Base-by-base conservation (phyloP, 2,888 invertebrate genomes). In the Agrotis exclamationis region DNA sequence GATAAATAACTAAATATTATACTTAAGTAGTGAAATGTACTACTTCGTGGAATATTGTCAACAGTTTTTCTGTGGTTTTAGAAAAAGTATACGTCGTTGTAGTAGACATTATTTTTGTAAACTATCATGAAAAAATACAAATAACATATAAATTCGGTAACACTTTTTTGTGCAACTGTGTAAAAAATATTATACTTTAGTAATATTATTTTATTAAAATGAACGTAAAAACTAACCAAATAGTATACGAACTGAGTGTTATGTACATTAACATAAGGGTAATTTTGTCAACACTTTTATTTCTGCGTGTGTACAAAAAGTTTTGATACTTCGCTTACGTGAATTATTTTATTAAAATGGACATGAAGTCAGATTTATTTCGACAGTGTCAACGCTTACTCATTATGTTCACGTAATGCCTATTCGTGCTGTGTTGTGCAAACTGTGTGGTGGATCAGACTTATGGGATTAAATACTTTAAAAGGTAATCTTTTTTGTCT, bases 391-490 rank as follows among this genome's bases (percentile, higher is more conserved):
- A 16, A 24, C 28, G 51, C 28, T 62, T 50, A 58, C 20, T 63
- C 24, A 65, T 72, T 62, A n/a, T 57, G 48, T 20, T 50, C 53
- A 63, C 78, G 72, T 65, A 58, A 74, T 73, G 47, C 6, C 53
- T 73, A 28, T 33, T 64, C 66, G 75, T 79, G 80, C 62, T 63
- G 80, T 79, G 75, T 75, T 79, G 80, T 71, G 66, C 47, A 53
- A 60, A 67, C 76, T 70, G 76, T 75, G 76, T 56, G 53, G 66
- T 71, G 78, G 63, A 75, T 64, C 63, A 70, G 70, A 79, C 59
- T 57, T 67, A 67, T 51, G 70, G 79, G 53, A 70, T 76, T 80
- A 47, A 67, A 60, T 39, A 51, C 63, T 62, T 48, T 57, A 47
- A 56, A 70, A 79, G 80, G 80, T 79, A 79, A 80, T 51, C 5